These are phyloP conservation scores for Notothenia rossii DNA, from an alignment of 2,113 vertebrate species.

Conservation along the genomic window DNA sequence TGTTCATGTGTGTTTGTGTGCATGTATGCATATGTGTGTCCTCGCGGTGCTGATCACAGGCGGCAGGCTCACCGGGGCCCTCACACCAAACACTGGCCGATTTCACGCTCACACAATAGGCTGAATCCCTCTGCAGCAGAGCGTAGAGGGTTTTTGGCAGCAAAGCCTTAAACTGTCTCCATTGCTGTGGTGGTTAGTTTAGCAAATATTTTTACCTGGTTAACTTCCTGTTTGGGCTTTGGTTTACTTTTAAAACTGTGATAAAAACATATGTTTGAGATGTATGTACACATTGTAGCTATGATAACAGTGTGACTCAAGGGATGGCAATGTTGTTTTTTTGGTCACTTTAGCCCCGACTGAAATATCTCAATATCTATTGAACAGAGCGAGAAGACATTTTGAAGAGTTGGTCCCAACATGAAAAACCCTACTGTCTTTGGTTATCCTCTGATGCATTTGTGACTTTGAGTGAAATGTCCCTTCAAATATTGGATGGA, in stretches of 20 bases:
- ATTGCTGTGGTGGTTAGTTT: constrained; percentile 13
- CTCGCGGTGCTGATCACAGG: constrained; percentile 56
- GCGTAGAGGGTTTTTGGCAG: constrained; percentile 16
- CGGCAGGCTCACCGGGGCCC: constrained; percentile 56
- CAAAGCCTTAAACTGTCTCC: constrained; percentile 16
- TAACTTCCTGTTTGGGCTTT: neutral
- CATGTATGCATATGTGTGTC: constrained; percentile 48
- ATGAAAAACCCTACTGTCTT: neutral
- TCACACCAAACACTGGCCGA: constrained; percentile 68
- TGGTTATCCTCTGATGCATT: no score
- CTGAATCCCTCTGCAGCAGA: constrained; percentile 24
- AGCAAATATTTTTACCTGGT: constrained; percentile 7
- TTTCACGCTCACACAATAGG: constrained; percentile 68
- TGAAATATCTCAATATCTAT: neutral
- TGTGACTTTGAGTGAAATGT: no score
- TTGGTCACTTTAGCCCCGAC: neutral
- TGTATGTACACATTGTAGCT: neutral
- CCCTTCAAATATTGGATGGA: no score
- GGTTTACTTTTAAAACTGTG: neutral
- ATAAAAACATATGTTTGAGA: neutral
- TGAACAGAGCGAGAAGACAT: neutral
- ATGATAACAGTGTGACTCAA: neutral
- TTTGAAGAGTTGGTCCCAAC: neutral
- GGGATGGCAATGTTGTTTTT: neutral
- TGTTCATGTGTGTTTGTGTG: constrained; percentile 26